Conservation (phyloP, 2,113 vertebrate genomes). For the Parus major region DNA sequence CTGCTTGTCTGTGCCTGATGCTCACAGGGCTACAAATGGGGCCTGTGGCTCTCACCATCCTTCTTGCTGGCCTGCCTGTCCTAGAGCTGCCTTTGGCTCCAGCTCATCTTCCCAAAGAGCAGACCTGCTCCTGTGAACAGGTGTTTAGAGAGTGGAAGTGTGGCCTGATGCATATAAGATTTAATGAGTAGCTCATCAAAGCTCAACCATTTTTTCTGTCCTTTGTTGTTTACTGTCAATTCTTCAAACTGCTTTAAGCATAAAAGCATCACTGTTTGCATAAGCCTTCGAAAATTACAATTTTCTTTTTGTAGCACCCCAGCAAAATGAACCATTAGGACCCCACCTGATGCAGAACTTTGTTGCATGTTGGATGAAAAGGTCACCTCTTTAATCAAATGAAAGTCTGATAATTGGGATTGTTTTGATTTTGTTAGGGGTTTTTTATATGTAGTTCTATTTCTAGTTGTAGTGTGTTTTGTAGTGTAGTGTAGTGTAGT, state of each 20-base stretch:
- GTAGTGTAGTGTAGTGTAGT: too few relatives aligned
- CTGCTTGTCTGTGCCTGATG: not conserved
- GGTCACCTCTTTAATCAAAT: not conserved
- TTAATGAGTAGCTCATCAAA: not conserved
- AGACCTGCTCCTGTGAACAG: not conserved
- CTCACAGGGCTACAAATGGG: not conserved
- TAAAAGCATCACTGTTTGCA: not conserved
- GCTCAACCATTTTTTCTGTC: not conserved
- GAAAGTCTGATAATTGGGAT: not conserved
- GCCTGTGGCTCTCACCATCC: accelerated
- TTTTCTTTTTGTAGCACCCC: not conserved
- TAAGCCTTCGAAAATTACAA: not conserved
- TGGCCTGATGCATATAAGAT: not conserved
- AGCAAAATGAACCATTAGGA: not conserved
- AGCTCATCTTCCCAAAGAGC: too few relatives aligned
- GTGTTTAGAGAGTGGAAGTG: not conserved
- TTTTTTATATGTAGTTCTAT: accelerated
- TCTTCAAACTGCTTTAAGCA: not conserved
- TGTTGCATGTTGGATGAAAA: not conserved
- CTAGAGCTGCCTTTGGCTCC: not conserved
- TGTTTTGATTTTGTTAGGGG: not conserved
- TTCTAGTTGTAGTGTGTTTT: not conserved
- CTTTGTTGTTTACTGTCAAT: not conserved
- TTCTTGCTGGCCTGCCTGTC: not conserved
- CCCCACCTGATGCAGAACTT: not conserved